Evolutionary conservation across 2,888 invertebrate species (phyloP).

Genomic region (Mesorhabditis spiculigera): DNA sequence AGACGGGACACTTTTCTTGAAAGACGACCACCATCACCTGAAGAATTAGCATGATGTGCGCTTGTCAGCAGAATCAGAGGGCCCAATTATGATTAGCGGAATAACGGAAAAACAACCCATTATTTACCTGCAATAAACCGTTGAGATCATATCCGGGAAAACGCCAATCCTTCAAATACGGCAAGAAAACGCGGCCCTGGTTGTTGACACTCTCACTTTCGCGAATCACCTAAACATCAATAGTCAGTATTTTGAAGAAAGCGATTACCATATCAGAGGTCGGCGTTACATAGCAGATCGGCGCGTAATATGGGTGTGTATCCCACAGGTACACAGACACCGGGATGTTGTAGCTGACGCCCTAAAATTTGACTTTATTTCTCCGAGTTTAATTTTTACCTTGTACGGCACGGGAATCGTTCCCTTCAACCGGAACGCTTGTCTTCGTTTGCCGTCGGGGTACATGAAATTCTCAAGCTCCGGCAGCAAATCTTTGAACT

Average conservation of each 20-base stretch:
- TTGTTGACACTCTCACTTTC: slow-evolving; percentile 35
- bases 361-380: slow-evolving; percentile 60
- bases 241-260: not conserved
- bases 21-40: slow-evolving; percentile 81
- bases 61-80: not conserved
- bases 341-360: slow-evolving; percentile 86
- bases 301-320: slow-evolving; percentile 92
- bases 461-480: slow-evolving; percentile 42
- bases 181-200: slow-evolving; percentile 87
- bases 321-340: slow-evolving; percentile 93
- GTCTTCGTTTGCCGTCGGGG: slow-evolving; percentile 59
- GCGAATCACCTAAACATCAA: slow-evolving; percentile 8
- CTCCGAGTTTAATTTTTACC: slow-evolving; percentile 48
- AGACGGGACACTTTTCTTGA: slow-evolving; percentile 89
- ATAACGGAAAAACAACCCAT: not conserved
- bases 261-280: slow-evolving; percentile 82
- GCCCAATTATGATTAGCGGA: not conserved
- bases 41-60: slow-evolving; percentile 10
- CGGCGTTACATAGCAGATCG: slow-evolving; percentile 82
- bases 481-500: slow-evolving; percentile 46
- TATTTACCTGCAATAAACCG: slow-evolving; percentile 74
- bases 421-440: slow-evolving; percentile 61
- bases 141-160: slow-evolving; percentile 76
- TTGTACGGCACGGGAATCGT: slow-evolving; percentile 63
- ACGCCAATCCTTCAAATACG: slow-evolving; percentile 90